A percentile compares a stretch with the other conserved stretches of the same genome.
Conservation (phyloP, 2,113 vertebrate species). For the Falcunculus frontatus region DNA sequence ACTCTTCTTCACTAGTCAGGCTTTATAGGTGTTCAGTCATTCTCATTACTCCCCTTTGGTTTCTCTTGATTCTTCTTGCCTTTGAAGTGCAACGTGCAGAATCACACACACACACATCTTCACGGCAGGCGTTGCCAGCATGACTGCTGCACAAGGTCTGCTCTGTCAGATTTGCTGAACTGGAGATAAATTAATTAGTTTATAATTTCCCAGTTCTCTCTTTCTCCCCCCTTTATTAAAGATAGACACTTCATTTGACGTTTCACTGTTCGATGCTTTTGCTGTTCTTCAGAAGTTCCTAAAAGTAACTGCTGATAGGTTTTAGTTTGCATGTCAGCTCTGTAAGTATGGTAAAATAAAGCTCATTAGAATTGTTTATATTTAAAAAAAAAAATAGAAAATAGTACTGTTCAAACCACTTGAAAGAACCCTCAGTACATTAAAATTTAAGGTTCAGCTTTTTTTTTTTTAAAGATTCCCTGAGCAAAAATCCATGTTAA, state of each 20-base stretch:
- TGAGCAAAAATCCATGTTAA: neutral
- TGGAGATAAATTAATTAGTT: neutral
- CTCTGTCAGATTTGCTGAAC: neutral
- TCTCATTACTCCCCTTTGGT: neutral
- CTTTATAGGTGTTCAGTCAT: neutral
- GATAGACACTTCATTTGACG: neutral
- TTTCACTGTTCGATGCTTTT: neutral
- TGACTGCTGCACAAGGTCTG: neutral
- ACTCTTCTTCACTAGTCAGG: neutral
- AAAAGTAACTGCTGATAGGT: neutral
- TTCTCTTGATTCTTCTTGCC: neutral
- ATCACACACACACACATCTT: neutral
- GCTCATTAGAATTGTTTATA: neutral
- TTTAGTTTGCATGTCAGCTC: neutral
- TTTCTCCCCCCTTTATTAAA: neutral
- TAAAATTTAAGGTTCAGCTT: neutral
- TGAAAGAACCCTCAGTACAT: neutral
- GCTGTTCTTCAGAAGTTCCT: neutral
- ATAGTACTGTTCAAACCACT: neutral
- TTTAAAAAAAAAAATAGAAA: neutral
- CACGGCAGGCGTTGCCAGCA: neutral
- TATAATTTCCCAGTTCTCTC: neutral
- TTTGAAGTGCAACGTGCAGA: neutral
- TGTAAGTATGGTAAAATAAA: neutral
- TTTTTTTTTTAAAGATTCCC: neutral